Conservation (phyloP, 23 tunicate genomes). For the Trididemnum clinides region DNA sequence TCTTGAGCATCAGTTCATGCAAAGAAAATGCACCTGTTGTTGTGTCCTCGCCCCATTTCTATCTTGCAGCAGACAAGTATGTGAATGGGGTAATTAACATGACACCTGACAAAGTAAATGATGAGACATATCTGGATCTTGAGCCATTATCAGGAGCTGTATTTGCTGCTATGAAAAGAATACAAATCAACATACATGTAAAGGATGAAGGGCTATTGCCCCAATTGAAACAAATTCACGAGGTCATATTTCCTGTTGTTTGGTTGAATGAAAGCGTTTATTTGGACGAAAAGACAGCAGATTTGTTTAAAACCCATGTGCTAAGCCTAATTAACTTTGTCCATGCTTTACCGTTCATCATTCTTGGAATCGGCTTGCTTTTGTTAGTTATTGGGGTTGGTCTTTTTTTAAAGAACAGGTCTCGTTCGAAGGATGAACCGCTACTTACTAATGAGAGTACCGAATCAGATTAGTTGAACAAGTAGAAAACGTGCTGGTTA, state of each 20-base stretch:
- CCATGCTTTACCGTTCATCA: slow-evolving; percentile 45
- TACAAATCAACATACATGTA: slow-evolving; percentile 52
- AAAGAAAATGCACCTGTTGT: slow-evolving; percentile 82
- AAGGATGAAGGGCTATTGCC: neutral
- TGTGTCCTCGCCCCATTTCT: slow-evolving; percentile 84
- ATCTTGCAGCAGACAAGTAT: slow-evolving; percentile 66
- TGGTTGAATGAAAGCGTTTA: slow-evolving; percentile 71
- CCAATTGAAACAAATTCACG: slow-evolving; percentile 28
- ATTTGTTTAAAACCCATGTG: slow-evolving; percentile 49
- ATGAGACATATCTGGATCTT: slow-evolving; percentile 74
- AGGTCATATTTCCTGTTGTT: slow-evolving; percentile 46
- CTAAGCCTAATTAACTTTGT: slow-evolving; percentile 2
- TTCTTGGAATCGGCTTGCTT: slow-evolving; percentile 45
- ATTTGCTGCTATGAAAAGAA: slow-evolving; percentile 57
- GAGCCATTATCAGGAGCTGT: slow-evolving; percentile 87
- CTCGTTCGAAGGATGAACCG: neutral
- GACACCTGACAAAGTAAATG: slow-evolving; percentile 54
- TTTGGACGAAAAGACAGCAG: slow-evolving; percentile 41
- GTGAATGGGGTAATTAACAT: slow-evolving; percentile 64
- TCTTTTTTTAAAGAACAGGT: neutral
- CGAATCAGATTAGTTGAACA: slow-evolving; percentile 1
- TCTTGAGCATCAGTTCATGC: slow-evolving; percentile 75
- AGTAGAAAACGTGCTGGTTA: too few relatives aligned
- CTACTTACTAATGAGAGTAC: neutral
- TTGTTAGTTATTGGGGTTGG: slow-evolving; percentile 8